Evolutionary conservation across 2,113 vertebrate genomes (phyloP).

Genomic region (Myrmophylax atrothorax): DNA sequence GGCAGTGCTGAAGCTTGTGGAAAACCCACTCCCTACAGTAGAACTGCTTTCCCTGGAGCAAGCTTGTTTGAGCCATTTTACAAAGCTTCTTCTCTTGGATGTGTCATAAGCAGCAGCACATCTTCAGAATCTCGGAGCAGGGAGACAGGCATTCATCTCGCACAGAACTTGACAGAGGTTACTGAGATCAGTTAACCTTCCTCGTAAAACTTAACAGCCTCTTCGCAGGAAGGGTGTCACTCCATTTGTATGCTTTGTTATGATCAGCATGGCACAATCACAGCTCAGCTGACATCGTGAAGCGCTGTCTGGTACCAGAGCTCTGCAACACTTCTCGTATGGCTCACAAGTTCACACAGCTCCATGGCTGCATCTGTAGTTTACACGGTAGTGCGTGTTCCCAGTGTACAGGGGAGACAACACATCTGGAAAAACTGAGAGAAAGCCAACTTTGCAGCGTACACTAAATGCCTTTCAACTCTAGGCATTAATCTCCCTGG

Average conservation of each 20-base stretch:
- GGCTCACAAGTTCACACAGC: slow-evolving; percentile 55
- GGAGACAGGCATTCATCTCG: not conserved
- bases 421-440: slow-evolving; percentile 71
- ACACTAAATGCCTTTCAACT: slow-evolving; percentile 45
- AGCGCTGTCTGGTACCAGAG: slow-evolving; percentile 9
- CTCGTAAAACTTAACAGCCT: slow-evolving; percentile 5
- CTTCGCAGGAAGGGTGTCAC: slow-evolving; percentile 17
- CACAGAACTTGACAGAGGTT: not conserved
- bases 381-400: slow-evolving; percentile 46
- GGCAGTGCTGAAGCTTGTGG: slow-evolving; percentile 98
- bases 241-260: slow-evolving; percentile 19
- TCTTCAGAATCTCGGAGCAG: slow-evolving; percentile 17
- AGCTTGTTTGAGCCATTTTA: slow-evolving; percentile 95
- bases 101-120: slow-evolving; percentile 76
- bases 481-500: slow-evolving; percentile 56
- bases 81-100: slow-evolving; percentile 74
- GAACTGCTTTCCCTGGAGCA: slow-evolving; percentile 96
- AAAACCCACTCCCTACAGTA: slow-evolving; percentile 99
- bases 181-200: not conserved
- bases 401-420: slow-evolving; percentile 51
- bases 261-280: not conserved
- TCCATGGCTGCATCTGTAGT: slow-evolving; percentile 69
- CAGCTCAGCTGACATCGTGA: slow-evolving; percentile 57
- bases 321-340: slow-evolving; percentile 9
- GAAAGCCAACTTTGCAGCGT: slow-evolving; percentile 47